phyloP scores from a whole-genome alignment of 2,797 vertebrate genomes.

The Leuciscus waleckii region DNA sequence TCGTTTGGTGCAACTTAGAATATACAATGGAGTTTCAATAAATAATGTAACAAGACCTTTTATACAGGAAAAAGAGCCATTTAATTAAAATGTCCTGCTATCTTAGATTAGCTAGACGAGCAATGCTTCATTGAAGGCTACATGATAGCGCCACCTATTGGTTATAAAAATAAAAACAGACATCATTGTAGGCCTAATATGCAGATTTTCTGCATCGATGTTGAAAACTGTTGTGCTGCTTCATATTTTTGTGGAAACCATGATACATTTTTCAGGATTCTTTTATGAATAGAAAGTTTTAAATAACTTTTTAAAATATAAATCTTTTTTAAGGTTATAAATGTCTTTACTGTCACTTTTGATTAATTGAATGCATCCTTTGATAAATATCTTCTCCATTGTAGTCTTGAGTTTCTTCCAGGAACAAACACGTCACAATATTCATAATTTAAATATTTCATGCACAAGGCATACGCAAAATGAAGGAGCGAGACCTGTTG shows the following conservation, averaged over 20 bases:
- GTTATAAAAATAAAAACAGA: not conserved
- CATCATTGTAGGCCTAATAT: not conserved
- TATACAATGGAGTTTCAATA: not conserved
- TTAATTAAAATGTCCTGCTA: not conserved
- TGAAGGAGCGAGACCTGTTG: too few species aligned
- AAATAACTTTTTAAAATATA: not conserved
- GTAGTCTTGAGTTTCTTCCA: too few species aligned
- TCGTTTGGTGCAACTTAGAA: not conserved
- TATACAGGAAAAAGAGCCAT: not conserved
- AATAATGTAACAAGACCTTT: not conserved
- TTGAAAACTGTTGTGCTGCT: not conserved
- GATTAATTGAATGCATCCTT: not conserved
- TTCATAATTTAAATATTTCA: too few species aligned
- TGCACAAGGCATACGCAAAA: too few species aligned
- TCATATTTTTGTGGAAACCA: not conserved
- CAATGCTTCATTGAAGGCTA: not conserved
- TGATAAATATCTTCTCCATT: not conserved
- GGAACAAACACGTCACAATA: too few species aligned
- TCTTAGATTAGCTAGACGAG: not conserved
- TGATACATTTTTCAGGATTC: not conserved
- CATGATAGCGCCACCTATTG: not conserved
- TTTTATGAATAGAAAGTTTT: not conserved
- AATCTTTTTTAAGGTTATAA: not conserved
- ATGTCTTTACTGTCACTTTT: not conserved
- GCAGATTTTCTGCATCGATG: not conserved